Evolutionary conservation across 2,113 vertebrate species (phyloP).

Genomic region (Dicentrarchus labrax): DNA sequence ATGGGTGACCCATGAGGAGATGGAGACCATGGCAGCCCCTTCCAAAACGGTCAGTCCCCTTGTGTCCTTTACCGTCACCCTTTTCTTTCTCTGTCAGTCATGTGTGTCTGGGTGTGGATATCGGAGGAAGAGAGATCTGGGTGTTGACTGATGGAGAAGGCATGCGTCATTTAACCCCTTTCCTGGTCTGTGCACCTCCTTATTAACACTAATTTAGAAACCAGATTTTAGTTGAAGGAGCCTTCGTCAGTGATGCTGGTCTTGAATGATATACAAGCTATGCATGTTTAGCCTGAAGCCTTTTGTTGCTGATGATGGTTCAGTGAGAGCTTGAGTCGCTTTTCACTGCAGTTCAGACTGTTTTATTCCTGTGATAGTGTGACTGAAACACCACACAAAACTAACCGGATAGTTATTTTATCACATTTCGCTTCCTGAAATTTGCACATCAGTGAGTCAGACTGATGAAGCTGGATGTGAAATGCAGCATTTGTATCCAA

Average conservation of each 20-base stretch:
- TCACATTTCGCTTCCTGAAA: neutral
- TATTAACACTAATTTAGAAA: slow-evolving; percentile 13
- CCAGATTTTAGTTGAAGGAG: neutral
- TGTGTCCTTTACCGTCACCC: slow-evolving; percentile 34
- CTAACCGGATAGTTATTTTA: slow-evolving; percentile 22
- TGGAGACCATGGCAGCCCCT: slow-evolving; percentile 97
- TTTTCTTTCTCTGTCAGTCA: slow-evolving; percentile 13
- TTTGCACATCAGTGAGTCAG: neutral
- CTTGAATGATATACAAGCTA: neutral
- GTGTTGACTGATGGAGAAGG: slow-evolving; percentile 17
- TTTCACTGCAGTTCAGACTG: neutral
- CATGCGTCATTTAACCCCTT: slow-evolving; percentile 21
- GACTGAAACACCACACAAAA: neutral
- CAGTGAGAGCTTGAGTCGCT: slow-evolving; percentile 12
- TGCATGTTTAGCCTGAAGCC: slow-evolving; percentile 3
- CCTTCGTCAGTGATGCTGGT: neutral
- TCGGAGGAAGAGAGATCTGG: neutral
- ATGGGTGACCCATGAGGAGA: slow-evolving; percentile 99
- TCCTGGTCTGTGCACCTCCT: slow-evolving; percentile 6
- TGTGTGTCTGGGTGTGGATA: slow-evolving; percentile 6
- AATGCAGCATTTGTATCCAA: neutral
- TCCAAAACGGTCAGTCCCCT: slow-evolving; percentile 95
- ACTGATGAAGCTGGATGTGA: neutral
- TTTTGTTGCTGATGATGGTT: neutral
- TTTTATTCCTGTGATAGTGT: slow-evolving; percentile 6